Percentiles rank a stretch among this genome's conserved stretches.
Evolutionary conservation across 35 echinoderm and acorn worm species (phyloP).

Genomic region (Heliocidaris tuberculata): DNA sequence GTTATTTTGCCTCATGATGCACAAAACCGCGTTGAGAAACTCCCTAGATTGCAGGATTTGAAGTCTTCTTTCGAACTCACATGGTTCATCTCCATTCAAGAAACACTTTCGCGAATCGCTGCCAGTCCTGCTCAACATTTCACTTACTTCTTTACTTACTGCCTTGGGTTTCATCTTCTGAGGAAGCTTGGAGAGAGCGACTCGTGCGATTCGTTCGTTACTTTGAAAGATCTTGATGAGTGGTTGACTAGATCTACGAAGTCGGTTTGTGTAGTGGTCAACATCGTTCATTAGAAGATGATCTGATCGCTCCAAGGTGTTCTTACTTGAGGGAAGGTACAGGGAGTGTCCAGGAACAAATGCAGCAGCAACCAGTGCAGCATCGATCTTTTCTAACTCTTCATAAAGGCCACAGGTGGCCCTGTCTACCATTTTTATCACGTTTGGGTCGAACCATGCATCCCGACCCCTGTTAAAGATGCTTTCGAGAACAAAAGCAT

Average conservation of each 20-base stretch:
- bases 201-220: neutral
- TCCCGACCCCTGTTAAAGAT: neutral
- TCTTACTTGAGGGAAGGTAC: neutral
- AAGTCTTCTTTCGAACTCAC: constrained; percentile 23
- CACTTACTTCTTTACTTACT: neutral
- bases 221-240: neutral
- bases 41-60: neutral
- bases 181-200: neutral
- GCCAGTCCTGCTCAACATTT: neutral
- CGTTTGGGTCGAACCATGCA: neutral
- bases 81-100: neutral
- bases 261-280: neutral
- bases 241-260: neutral
- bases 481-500: constrained; percentile 26
- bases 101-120: neutral
- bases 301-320: neutral
- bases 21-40: neutral
- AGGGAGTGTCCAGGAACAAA: neutral
- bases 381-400: neutral
- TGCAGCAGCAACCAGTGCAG: neutral
- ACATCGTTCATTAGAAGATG: neutral
- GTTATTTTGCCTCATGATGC: neutral
- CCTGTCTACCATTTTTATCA: neutral
- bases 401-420: neutral
- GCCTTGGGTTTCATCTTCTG: neutral